These are phyloP conservation scores for Phyllotreta striolata DNA, from an alignment of 2,888 invertebrate species.

Conservation along the genomic window DNA sequence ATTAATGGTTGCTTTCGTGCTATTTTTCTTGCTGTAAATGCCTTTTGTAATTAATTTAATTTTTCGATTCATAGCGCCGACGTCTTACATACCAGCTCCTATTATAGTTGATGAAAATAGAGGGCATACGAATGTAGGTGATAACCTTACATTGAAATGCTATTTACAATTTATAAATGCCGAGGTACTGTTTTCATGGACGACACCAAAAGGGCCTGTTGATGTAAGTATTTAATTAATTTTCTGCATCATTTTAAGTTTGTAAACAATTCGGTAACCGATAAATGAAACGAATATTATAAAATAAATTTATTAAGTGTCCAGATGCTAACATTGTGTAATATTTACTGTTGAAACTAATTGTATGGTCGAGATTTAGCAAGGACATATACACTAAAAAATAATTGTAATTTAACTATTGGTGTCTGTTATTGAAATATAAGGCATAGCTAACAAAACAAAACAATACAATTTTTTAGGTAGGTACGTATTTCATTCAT, in stretches of 20 bases:
- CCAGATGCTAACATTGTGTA: too few relatives aligned
- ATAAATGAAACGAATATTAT: too few relatives aligned
- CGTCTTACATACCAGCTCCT: conserved; percentile 39
- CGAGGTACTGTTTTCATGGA: conserved; percentile 55
- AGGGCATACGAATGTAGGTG: conserved; percentile 56
- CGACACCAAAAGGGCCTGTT: conserved; percentile 45
- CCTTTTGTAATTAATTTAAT: conserved; percentile 15
- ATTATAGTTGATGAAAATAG: conserved; percentile 48
- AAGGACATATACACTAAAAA: too few relatives aligned
- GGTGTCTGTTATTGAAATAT: too few relatives aligned
- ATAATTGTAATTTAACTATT: too few relatives aligned
- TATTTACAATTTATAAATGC: conserved; percentile 47
- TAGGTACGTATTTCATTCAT: too few relatives aligned
- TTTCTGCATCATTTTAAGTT: background rate
- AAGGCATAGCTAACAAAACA: too few relatives aligned
- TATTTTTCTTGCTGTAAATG: background rate
- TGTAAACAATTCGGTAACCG: too few relatives aligned
- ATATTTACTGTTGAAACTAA: too few relatives aligned
- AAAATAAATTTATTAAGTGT: too few relatives aligned
- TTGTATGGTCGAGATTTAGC: too few relatives aligned
- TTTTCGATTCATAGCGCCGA: conserved; percentile 29
- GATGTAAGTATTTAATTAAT: conserved; percentile 34
- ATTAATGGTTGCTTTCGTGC: background rate
- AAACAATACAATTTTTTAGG: too few relatives aligned
- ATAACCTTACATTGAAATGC: conserved; percentile 54